Percentiles rank a stretch among this genome's conserved stretches.
Evolutionary conservation across 2,113 vertebrate genomes (phyloP).

Genomic region (Myiozetetes cayanensis): DNA sequence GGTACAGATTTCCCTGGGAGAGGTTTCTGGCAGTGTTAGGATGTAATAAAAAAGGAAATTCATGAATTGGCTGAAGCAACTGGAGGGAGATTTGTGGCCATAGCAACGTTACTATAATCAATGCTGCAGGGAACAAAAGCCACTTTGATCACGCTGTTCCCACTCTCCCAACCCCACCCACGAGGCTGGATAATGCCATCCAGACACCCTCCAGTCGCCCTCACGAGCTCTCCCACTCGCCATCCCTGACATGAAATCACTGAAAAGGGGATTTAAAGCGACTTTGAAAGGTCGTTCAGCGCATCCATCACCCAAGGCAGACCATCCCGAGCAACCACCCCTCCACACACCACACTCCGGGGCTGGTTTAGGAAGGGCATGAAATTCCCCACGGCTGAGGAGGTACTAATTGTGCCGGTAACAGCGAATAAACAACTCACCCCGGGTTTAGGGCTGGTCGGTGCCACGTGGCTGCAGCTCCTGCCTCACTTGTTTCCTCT

Average conservation of each 20-base stretch:
- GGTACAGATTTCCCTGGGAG: not conserved
- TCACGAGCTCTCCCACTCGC: not conserved
- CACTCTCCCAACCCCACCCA: not conserved
- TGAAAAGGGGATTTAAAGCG: not conserved
- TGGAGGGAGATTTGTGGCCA: constrained; percentile 52
- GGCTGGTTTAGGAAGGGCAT: not conserved
- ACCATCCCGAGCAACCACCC: not conserved
- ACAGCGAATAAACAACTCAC: not conserved
- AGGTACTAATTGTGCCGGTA: not conserved
- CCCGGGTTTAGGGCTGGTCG: not conserved
- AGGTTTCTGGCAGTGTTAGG: not conserved
- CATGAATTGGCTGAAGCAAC: constrained; percentile 47
- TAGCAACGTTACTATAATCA: constrained; percentile 51
- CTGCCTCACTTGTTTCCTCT: not conserved
- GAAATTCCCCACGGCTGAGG: not conserved
- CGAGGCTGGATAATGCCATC: not conserved
- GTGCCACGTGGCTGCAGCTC: not conserved
- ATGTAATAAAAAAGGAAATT: constrained; percentile 33
- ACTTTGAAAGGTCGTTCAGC: not conserved
- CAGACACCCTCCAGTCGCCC: not conserved
- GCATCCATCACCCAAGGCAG: fast-evolving
- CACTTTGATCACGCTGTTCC: not conserved
- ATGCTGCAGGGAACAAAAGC: constrained; percentile 26
- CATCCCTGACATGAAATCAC: not conserved
- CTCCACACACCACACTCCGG: not conserved